phyloP scores from a whole-genome alignment of 2,113 vertebrate species.

The Maccullochella peelii region DNA sequence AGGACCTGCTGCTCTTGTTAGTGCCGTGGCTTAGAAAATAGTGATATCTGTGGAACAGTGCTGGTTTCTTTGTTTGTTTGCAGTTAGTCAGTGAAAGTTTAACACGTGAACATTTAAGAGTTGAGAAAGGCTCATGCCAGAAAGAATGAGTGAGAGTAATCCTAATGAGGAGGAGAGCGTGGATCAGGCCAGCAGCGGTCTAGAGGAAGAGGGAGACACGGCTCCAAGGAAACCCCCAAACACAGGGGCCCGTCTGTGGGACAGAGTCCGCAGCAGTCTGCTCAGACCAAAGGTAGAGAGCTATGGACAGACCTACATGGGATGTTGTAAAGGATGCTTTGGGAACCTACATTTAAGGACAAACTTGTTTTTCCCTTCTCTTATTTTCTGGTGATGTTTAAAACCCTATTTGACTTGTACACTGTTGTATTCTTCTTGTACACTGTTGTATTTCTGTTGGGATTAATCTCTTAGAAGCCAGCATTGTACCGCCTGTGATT shows the following conservation, averaged over 20 bases:
- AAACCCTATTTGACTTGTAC: not conserved
- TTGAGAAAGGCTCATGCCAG: slow-evolving; percentile 26
- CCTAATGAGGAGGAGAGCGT: slow-evolving; percentile 55
- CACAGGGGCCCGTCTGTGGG: slow-evolving; percentile 79
- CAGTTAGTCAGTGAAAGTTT: not conserved
- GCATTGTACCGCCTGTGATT: not conserved
- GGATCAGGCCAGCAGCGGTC: slow-evolving; percentile 37
- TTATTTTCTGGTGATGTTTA: not conserved
- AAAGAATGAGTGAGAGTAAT: slow-evolving; percentile 60
- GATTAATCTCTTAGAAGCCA: not conserved
- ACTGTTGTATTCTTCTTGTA: no score
- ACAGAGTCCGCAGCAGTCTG: slow-evolving; percentile 76
- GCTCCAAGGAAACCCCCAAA: slow-evolving; percentile 48
- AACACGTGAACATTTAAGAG: not conserved
- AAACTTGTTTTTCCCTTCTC: not conserved
- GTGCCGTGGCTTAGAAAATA: not conserved
- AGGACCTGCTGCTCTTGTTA: slow-evolving; percentile 15
- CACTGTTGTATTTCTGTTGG: slow-evolving; percentile 1
- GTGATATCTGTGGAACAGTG: not conserved
- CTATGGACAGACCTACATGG: not conserved
- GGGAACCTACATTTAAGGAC: not conserved
- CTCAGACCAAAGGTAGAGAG: slow-evolving; percentile 80
- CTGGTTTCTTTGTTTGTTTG: slow-evolving; percentile 14
- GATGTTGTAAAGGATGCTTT: not conserved
- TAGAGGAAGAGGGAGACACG: slow-evolving; percentile 65